Evolutionary conservation across 2,113 vertebrate genomes (phyloP).

Genomic region (Scomber scombrus): DNA sequence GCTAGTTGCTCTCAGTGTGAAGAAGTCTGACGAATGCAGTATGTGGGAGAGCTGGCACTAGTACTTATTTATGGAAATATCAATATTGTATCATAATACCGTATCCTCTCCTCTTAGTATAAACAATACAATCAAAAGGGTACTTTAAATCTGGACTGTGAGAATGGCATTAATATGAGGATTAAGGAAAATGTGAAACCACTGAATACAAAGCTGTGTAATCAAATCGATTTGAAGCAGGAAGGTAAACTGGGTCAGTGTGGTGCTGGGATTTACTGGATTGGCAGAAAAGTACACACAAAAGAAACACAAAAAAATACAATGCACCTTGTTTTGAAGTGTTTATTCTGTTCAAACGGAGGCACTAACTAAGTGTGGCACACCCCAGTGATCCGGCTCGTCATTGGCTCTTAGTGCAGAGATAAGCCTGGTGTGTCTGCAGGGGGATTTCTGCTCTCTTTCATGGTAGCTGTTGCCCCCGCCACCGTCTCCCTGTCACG

Average conservation of each 20-base stretch:
- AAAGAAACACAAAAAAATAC: constrained; percentile 53
- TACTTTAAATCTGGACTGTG: constrained; percentile 61
- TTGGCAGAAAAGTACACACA: constrained; percentile 53
- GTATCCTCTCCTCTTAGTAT: constrained; percentile 64
- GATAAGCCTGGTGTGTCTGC: constrained; percentile 50
- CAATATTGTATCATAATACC: constrained; percentile 80
- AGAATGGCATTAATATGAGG: constrained; percentile 38
- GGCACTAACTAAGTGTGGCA: constrained; percentile 54
- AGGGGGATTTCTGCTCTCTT: constrained; percentile 70
- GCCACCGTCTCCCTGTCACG: constrained; percentile 58
- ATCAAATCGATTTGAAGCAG: constrained; percentile 55
- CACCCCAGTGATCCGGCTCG: constrained; percentile 42
- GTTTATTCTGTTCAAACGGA: constrained; percentile 61
- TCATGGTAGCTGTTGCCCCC: constrained; percentile 74
- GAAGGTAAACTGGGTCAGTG: constrained; percentile 66
- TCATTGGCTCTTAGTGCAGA: constrained; percentile 44
- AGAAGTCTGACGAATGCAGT: constrained; percentile 71
- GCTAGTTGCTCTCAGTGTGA: constrained; percentile 70
- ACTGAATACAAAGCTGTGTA: constrained; percentile 56
- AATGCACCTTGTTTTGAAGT: constrained; percentile 47
- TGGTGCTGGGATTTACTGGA: constrained; percentile 40
- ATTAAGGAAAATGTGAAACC: constrained; percentile 54
- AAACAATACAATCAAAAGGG: constrained; percentile 64
- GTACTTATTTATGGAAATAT: constrained; percentile 81
- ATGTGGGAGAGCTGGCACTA: constrained; percentile 60